phyloP scores from a whole-genome alignment of 2,888 invertebrate genomes.

The Phengaris arion region DNA sequence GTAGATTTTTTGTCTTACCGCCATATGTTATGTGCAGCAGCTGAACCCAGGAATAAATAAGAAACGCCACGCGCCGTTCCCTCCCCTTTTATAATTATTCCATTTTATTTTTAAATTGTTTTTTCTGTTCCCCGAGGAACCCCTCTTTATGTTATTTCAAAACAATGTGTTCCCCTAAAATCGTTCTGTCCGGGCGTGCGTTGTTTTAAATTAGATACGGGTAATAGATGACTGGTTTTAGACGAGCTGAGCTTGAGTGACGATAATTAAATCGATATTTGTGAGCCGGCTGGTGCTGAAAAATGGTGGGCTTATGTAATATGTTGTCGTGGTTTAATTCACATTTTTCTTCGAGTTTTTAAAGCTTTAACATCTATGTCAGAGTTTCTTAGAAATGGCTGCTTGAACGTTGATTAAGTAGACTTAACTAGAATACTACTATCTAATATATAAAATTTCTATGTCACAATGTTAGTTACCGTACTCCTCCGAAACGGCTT shows the following conservation, averaged over 20 bases:
- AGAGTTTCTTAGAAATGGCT: no score
- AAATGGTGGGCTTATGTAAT: conserved; percentile 23
- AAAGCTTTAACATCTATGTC: not conserved
- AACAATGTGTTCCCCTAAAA: conserved; percentile 67
- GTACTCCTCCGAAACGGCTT: no score
- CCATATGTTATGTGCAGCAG: conserved; percentile 70
- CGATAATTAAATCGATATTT: conserved; percentile 75
- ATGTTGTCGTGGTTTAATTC: not conserved
- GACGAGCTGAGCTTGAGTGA: conserved; percentile 73
- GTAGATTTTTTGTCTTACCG: conserved; percentile 43
- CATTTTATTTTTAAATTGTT: conserved; percentile 80
- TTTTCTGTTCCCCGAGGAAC: conserved; percentile 74
- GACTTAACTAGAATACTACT: no score
- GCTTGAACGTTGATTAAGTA: no score
- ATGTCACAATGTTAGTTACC: no score
- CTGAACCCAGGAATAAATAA: conserved; percentile 73
- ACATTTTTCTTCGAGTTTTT: not conserved
- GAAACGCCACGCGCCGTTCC: conserved; percentile 71
- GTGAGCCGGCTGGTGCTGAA: conserved; percentile 39
- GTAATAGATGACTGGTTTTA: conserved; percentile 79
- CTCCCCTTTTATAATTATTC: conserved; percentile 77
- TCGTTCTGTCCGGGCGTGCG: conserved; percentile 56
- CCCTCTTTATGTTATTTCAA: conserved; percentile 67
- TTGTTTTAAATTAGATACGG: conserved; percentile 80
- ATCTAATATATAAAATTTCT: no score